phyloP scores from a whole-genome alignment of 2,113 vertebrate genomes.

The Clarias batrachus region DNA sequence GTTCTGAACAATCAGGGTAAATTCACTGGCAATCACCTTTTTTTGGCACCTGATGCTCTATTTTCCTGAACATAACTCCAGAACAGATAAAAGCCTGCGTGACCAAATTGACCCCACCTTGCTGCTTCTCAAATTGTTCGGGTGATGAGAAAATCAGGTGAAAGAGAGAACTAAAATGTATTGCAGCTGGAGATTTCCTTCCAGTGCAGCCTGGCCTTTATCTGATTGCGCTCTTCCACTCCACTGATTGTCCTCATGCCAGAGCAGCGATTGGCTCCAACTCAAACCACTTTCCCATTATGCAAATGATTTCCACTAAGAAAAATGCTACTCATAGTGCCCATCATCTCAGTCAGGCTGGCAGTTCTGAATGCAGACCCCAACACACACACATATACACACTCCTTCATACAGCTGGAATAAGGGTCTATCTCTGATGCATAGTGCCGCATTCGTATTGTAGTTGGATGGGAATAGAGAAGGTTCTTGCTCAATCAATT shows the following conservation, averaged over 20 bases:
- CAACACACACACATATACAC: not conserved
- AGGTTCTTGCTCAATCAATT: slow-evolving; percentile 68
- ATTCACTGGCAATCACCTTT: not conserved
- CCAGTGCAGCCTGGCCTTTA: slow-evolving; percentile 53
- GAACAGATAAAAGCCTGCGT: slow-evolving; percentile 49
- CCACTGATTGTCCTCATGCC: slow-evolving; percentile 64
- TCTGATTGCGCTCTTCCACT: slow-evolving; percentile 65
- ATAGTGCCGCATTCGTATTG: slow-evolving; percentile 59
- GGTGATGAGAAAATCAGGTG: slow-evolving; percentile 62
- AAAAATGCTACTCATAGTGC: slow-evolving; percentile 65
- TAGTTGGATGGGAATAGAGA: slow-evolving; percentile 59
- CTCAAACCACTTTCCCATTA: slow-evolving; percentile 71
- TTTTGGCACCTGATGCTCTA: not conserved
- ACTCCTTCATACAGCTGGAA: slow-evolving; percentile 60
- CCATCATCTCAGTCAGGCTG: slow-evolving; percentile 68
- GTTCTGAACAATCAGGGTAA: slow-evolving; percentile 3
- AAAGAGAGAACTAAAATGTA: slow-evolving; percentile 52
- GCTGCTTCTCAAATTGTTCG: slow-evolving; percentile 64
- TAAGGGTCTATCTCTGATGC: slow-evolving; percentile 68
- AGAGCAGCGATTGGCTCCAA: slow-evolving; percentile 62
- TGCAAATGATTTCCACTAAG: slow-evolving; percentile 70
- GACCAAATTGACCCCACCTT: slow-evolving; percentile 32
- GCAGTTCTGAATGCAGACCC: slow-evolving; percentile 62
- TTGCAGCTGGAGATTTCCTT: slow-evolving; percentile 52
- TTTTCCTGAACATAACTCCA: not conserved